Evolutionary conservation across 2,797 vertebrate genomes (phyloP), one percentile per base, ranked within the genome.

Genomic region (Amblyopsis hoosieri): DNA sequence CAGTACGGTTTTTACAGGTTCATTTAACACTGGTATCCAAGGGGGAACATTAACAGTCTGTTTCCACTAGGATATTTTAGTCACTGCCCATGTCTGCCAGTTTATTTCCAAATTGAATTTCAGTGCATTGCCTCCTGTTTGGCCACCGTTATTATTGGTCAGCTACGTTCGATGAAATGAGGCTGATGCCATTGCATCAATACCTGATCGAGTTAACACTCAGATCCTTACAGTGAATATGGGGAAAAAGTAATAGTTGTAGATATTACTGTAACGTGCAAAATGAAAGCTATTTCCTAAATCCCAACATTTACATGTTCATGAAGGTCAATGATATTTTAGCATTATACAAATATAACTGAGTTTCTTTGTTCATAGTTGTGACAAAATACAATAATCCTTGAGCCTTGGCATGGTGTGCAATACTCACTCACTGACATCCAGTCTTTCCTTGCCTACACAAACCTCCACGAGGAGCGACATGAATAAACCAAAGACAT

Each of bases 401-500:
- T 8, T 1, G 54, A 52, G 54, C 37, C 10, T 53, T 4, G 62
- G 65, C 19, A 50, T 23, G 1, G 50, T 49, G 29, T 12, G 8
- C 60, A 53, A 69, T 66, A 68, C 69, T 71, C 73, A 54, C 33
- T 74, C 71, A 62, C 3, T 70, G 73, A 77, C 78, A 66, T 46
- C 53, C 29, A 11, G 64, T 69, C 62, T 80, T 55, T 80, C 70
- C 63, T 61, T 77, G 82, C 62, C 8, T 60, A 76, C 52, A 71
- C 49, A 64, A 69, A 67, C 66, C 57, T 47, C 58, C 48, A 62
- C 0, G 8, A 74, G 65, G 68, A 31, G 57, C 65, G 53, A 69
- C 71, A 70, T 71, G 66, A 66, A 70, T 64, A 58, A 63, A 61
- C 52, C 57, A 60, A 77, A 65, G 72, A 84, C 78, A 69, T 78